These are phyloP conservation scores for Brachypterus glaber DNA, from an alignment of 2,888 invertebrate species.

Conservation along the genomic window DNA sequence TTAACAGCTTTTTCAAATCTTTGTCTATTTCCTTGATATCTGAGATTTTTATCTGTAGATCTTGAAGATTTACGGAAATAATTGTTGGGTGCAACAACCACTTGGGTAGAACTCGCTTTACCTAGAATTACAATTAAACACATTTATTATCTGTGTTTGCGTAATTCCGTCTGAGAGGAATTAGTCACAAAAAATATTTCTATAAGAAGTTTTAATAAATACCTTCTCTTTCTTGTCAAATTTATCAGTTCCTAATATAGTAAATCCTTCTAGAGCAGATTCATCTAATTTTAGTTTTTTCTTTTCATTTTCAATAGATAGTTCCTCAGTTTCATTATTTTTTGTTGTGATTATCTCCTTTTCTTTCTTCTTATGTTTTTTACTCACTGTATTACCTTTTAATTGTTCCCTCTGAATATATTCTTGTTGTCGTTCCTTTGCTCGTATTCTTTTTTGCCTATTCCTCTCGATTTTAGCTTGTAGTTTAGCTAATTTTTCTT, in stretches of 20 bases:
- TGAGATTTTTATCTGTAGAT: slow-evolving; percentile 45
- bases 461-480: slow-evolving; percentile 52
- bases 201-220: slow-evolving; percentile 11
- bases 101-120: slow-evolving; percentile 69
- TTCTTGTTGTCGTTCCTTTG: too few species aligned
- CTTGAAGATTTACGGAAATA: slow-evolving; percentile 62
- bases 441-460: too few species aligned
- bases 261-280: slow-evolving; percentile 46
- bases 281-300: slow-evolving; percentile 25
- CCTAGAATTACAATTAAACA: slow-evolving; percentile 40
- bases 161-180: too few species aligned
- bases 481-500: slow-evolving; percentile 48
- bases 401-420: too few species aligned
- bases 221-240: slow-evolving; percentile 50
- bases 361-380: too few species aligned
- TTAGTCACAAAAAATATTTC: too few species aligned
- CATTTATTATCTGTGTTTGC: too few species aligned
- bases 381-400: too few species aligned
- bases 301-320: slow-evolving; percentile 10
- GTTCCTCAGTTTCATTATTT: slow-evolving; percentile 5
- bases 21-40: slow-evolving; percentile 54
- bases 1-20: slow-evolving; percentile 52
- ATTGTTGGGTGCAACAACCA: slow-evolving; percentile 78
- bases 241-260: slow-evolving; percentile 57
- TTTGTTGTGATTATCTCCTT: slow-evolving; percentile 7